Conservation (phyloP, 2,888 invertebrate species). For the Hemaris fuciformis region DNA sequence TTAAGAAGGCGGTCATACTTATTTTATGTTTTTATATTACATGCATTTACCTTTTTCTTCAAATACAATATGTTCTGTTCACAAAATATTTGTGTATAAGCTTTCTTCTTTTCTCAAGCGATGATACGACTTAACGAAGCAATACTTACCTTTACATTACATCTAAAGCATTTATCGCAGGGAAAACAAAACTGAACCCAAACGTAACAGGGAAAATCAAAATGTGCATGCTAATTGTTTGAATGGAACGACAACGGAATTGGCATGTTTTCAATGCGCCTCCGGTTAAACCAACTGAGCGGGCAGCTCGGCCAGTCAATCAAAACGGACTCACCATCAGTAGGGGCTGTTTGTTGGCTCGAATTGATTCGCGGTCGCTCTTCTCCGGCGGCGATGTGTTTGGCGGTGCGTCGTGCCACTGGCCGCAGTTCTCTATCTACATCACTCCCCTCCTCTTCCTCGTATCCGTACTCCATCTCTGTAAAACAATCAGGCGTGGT, state of each 20-base stretch:
- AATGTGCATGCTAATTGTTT: not conserved
- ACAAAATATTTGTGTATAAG: no score
- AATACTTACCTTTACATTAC: no score
- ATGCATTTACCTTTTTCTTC: no score
- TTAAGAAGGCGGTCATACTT: no score
- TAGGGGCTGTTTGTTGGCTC: conserved; percentile 77
- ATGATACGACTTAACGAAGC: no score
- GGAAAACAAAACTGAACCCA: not conserved
- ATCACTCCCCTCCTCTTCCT: conserved; percentile 68
- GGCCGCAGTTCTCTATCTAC: conserved; percentile 65
- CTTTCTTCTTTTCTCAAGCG: no score
- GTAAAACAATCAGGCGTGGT: conserved; percentile 28
- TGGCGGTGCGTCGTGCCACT: conserved; percentile 76
- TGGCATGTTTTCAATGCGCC: not conserved
- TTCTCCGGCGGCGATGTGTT: conserved; percentile 84
- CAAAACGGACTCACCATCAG: conserved; percentile 57
- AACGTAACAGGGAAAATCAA: not conserved
- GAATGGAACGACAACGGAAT: not conserved
- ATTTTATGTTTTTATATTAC: no score
- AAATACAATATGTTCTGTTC: no score
- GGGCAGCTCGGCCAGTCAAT: not conserved
- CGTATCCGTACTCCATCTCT: conserved; percentile 72
- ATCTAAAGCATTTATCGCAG: no score
- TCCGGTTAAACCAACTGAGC: not conserved
- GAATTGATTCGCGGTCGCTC: conserved; percentile 82